These are phyloP conservation scores for Pseudochromis fuscus DNA, from an alignment of 2,797 vertebrate genomes.

Conservation along the genomic window DNA sequence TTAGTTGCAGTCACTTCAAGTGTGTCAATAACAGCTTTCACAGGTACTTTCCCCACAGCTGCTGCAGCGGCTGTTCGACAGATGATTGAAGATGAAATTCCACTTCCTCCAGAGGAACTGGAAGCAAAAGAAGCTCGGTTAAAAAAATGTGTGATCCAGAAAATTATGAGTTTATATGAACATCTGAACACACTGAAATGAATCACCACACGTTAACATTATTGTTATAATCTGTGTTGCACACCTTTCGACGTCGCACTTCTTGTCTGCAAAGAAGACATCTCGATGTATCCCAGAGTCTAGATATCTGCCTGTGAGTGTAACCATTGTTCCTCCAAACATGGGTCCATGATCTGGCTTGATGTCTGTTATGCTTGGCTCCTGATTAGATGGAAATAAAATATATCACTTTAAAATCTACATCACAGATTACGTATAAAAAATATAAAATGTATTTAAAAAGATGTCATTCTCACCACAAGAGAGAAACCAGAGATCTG, in stretches of 20 bases:
- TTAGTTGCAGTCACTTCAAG: constrained; percentile 75
- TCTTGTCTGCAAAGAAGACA: constrained; percentile 83
- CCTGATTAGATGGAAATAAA: constrained; percentile 76
- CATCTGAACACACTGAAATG: neutral
- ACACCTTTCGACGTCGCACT: constrained; percentile 84
- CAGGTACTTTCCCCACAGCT: constrained; percentile 62
- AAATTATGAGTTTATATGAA: neutral
- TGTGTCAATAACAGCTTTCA: constrained; percentile 86
- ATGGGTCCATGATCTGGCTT: constrained; percentile 87
- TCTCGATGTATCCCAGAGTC: constrained; percentile 82
- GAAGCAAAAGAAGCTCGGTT: constrained; percentile 18
- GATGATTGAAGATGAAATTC: constrained; percentile 70
- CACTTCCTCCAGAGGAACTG: constrained; percentile 65
- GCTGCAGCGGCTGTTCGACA: constrained; percentile 71
- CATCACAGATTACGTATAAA: neutral
- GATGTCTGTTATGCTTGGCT: constrained; percentile 85
- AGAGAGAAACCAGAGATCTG: constrained; percentile 85
- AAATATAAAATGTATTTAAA: neutral
- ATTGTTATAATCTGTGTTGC: neutral
- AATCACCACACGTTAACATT: neutral
- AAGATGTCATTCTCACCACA: constrained; percentile 82
- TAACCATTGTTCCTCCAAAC: constrained; percentile 90
- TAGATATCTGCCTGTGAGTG: constrained; percentile 86
- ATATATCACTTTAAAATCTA: neutral
- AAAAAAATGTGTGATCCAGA: neutral